phyloP scores from a whole-genome alignment of 2,113 vertebrate genomes.

The Butorides virescens region DNA sequence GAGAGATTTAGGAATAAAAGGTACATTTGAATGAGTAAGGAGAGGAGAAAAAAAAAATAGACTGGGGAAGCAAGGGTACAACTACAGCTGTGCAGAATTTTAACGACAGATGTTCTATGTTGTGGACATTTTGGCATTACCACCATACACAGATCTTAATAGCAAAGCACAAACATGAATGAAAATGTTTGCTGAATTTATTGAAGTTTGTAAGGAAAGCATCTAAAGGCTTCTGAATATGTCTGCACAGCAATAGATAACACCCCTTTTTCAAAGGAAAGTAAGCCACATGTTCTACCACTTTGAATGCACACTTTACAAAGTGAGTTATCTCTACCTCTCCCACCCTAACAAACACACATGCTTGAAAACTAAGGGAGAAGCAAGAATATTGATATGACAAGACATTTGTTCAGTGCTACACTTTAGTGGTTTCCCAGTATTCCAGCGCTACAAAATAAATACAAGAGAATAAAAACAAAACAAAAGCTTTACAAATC shows the following conservation, averaged over 20 bases:
- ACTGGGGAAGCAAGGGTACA: conserved; percentile 66
- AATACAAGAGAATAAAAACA: conserved; percentile 25
- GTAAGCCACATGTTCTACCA: conserved; percentile 64
- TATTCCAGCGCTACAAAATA: conserved; percentile 63
- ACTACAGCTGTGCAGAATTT: conserved; percentile 79
- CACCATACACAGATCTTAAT: not conserved
- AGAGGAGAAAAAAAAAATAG: conserved; percentile 57
- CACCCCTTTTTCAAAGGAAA: conserved; percentile 74
- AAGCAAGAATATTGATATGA: conserved; percentile 63
- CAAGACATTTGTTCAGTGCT: conserved; percentile 41
- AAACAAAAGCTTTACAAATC: conserved; percentile 7
- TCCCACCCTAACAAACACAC: conserved; percentile 68
- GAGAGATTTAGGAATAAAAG: conserved; percentile 73
- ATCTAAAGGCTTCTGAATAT: conserved; percentile 35
- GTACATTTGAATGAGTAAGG: conserved; percentile 69
- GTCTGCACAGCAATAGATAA: conserved; percentile 78
- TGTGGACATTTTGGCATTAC: not conserved
- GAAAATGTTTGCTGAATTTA: not conserved
- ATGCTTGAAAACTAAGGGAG: conserved; percentile 75
- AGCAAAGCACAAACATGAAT: not conserved
- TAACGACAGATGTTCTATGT: not conserved
- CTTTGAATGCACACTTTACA: conserved; percentile 35
- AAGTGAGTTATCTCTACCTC: conserved; percentile 2
- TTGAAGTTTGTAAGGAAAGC: not conserved
- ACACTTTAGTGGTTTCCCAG: conserved; percentile 25